Conservation (phyloP, 2,888 invertebrate species). For the Spilosoma lubricipeda region DNA sequence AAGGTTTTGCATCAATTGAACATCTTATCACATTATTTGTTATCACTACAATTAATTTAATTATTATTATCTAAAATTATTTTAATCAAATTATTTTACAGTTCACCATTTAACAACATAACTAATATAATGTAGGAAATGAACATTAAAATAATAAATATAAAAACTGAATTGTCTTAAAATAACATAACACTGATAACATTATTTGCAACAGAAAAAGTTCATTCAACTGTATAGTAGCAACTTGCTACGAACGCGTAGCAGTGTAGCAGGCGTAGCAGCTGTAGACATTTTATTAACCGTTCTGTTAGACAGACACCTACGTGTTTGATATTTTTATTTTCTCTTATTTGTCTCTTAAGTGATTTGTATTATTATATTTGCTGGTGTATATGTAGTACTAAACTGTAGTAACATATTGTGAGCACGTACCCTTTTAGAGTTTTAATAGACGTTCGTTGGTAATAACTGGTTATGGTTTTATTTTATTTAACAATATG, state of each 20-base stretch:
- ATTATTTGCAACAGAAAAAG: slow-evolving; percentile 50
- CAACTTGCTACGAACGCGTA: slow-evolving; percentile 59
- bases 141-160: too few relatives aligned
- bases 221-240: slow-evolving; percentile 61
- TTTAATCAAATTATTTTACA: too few relatives aligned
- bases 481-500: not conserved
- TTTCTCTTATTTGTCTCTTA: slow-evolving; percentile 31
- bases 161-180: too few relatives aligned
- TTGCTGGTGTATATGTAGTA: not conserved
- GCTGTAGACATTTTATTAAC: slow-evolving; percentile 67
- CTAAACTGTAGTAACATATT: not conserved
- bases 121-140: too few relatives aligned
- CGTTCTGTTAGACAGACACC: slow-evolving; percentile 59
- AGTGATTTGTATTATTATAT: slow-evolving; percentile 27
- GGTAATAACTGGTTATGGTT: not conserved
- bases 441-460: not conserved
- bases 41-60: too few relatives aligned
- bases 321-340: slow-evolving; percentile 51
- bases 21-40: too few relatives aligned
- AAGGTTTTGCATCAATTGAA: too few relatives aligned
- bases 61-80: too few relatives aligned
- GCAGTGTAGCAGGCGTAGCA: slow-evolving; percentile 55
- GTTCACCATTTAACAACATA: too few relatives aligned
- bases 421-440: not conserved
- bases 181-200: slow-evolving; percentile 22